Percentiles rank a stretch among this genome's conserved stretches.
These are phyloP conservation scores for Zaprionus inermis DNA, from an alignment of 1,140 invertebrate species.

Conservation along the genomic window DNA sequence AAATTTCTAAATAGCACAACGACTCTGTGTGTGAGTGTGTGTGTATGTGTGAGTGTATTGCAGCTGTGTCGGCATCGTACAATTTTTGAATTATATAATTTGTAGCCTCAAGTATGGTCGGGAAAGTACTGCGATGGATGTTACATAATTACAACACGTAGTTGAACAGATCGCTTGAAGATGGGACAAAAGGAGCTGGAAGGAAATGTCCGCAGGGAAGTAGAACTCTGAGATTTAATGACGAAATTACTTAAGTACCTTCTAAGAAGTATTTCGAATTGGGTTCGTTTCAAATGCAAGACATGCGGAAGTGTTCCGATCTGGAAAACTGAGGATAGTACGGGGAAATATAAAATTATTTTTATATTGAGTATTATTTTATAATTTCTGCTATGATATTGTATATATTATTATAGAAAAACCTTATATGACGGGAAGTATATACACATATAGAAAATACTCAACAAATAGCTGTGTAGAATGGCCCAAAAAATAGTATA, in stretches of 20 bases:
- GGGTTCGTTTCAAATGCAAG: no score
- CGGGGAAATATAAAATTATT: no score
- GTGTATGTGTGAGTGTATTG: constrained; percentile 3
- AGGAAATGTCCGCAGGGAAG: no score
- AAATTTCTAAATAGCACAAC: constrained; percentile 48
- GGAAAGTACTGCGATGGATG: constrained; percentile 23
- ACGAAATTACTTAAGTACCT: background rate
- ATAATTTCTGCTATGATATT: no score
- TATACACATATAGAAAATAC: no score
- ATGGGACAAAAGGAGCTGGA: background rate
- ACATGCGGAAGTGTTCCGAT: background rate
- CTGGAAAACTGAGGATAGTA: background rate
- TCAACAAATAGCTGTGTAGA: no score
- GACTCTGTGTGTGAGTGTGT: background rate
- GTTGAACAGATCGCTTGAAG: constrained; percentile 10
- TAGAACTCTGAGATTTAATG: no score
- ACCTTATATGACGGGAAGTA: no score
- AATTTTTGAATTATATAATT: constrained; percentile 51
- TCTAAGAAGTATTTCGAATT: no score
- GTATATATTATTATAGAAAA: no score
- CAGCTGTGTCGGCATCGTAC: constrained; percentile 32
- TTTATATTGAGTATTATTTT: no score
- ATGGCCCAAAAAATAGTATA: no score
- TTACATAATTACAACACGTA: constrained; percentile 23
- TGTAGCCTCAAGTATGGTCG: constrained; percentile 28